A percentile compares a stretch with the other conserved stretches of the same genome.
Conservation (phyloP, 2,113 vertebrate genomes). For the Willisornis vidua region DNA sequence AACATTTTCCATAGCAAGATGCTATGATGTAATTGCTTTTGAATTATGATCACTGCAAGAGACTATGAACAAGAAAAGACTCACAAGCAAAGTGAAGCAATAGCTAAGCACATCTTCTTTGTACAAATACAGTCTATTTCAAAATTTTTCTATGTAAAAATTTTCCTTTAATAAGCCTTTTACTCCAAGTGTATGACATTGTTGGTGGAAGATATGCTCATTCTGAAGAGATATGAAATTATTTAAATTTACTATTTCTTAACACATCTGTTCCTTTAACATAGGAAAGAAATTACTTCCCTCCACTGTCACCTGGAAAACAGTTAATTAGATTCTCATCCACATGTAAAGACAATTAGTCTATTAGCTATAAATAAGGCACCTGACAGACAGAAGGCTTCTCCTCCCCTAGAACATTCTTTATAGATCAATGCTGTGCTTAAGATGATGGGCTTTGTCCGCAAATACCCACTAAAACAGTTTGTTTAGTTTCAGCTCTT, state of each 20-base stretch:
- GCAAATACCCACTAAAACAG: neutral
- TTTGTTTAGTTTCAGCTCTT: neutral
- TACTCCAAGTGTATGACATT: neutral
- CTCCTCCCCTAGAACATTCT: neutral
- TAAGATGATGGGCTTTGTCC: neutral
- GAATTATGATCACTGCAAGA: neutral
- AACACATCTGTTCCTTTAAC: neutral
- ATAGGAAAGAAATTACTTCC: neutral
- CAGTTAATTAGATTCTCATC: neutral
- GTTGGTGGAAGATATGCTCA: neutral
- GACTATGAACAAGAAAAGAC: neutral
- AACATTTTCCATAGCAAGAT: neutral
- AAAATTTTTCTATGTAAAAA: neutral
- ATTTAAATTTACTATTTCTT: neutral
- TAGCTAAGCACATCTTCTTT: neutral
- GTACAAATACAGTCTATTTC: neutral
- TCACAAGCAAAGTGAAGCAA: neutral
- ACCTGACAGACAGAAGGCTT: neutral
- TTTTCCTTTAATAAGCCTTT: neutral
- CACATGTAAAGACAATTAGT: neutral
- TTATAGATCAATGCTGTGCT: accelerated
- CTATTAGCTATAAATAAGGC: neutral
- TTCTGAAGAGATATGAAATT: neutral
- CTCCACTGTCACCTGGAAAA: neutral
- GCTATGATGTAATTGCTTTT: neutral